Conservation (phyloP, 2,797 vertebrate species). For the Morelia viridis region DNA sequence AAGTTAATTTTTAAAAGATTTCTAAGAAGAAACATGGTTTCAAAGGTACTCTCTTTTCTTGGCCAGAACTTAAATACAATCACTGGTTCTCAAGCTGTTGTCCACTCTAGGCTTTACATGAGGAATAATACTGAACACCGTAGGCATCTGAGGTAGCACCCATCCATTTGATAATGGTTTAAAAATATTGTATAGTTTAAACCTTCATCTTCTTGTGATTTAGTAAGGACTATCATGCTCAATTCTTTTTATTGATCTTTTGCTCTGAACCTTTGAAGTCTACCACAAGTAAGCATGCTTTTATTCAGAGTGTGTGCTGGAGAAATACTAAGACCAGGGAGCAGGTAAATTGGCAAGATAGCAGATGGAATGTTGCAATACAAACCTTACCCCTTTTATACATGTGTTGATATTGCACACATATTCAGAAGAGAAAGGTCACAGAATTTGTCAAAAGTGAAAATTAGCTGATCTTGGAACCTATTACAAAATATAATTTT, state of each 20-base stretch:
- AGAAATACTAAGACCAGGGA: not conserved
- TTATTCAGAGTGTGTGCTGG: not conserved
- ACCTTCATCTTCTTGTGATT: not conserved
- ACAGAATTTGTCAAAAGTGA: not conserved
- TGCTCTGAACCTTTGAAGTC: not conserved
- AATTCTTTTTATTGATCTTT: not conserved
- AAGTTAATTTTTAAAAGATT: not conserved
- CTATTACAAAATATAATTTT: not conserved
- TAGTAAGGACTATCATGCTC: not conserved
- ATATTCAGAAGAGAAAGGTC: not conserved
- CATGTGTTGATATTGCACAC: not conserved
- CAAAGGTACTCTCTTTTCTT: not conserved
- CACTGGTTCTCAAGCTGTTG: not conserved
- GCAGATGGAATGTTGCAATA: not conserved
- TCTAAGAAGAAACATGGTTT: not conserved
- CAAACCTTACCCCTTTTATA: not conserved
- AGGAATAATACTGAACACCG: not conserved
- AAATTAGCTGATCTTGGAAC: not conserved
- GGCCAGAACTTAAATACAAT: not conserved
- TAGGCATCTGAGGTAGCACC: not conserved
- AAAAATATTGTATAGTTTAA: not conserved
- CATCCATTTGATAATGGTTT: not conserved
- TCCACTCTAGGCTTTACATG: not conserved
- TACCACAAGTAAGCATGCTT: not conserved
- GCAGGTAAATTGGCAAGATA: not conserved